Percentiles rank a stretch among this genome's conserved stretches.
Evolutionary conservation across 2,888 invertebrate genomes (phyloP).

Genomic region (Apodemia duryi): DNA sequence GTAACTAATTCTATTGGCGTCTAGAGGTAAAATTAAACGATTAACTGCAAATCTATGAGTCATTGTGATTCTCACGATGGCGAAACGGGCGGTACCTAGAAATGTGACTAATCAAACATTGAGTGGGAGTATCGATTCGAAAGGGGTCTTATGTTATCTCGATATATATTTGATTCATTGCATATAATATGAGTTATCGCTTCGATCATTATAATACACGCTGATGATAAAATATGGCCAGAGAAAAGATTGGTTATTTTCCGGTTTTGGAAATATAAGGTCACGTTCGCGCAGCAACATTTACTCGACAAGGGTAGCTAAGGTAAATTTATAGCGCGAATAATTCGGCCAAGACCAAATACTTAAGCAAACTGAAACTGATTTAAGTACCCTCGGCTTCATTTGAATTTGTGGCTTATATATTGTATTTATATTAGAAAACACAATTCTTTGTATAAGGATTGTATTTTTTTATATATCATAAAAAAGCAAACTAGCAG

Average conservation of each 20-base stretch:
- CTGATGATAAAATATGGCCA: not conserved
- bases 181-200: not conserved
- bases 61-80: slow-evolving; percentile 49
- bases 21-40: slow-evolving; percentile 30
- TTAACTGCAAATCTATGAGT: slow-evolving; percentile 50
- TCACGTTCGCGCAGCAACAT: not conserved
- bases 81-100: slow-evolving; percentile 47
- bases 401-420: not conserved
- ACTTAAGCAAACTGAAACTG: not conserved
- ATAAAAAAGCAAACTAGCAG: no score
- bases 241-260: not conserved
- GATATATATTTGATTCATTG: slow-evolving; percentile 8
- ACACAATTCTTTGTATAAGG: no score
- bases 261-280: not conserved
- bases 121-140: slow-evolving; percentile 33
- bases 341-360: not conserved
- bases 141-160: slow-evolving; percentile 20
- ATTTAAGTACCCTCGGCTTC: not conserved
- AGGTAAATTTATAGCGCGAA: not conserved
- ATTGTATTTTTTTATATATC: no score
- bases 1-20: slow-evolving; percentile 25
- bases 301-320: not conserved
- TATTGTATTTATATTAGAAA: no score
- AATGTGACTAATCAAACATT: slow-evolving; percentile 53
- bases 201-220: not conserved